Evolutionary conservation across 1,140 invertebrate species (phyloP), one percentile per base, ranked within the genome.

Genomic region (Scaptomyza graminum): DNA sequence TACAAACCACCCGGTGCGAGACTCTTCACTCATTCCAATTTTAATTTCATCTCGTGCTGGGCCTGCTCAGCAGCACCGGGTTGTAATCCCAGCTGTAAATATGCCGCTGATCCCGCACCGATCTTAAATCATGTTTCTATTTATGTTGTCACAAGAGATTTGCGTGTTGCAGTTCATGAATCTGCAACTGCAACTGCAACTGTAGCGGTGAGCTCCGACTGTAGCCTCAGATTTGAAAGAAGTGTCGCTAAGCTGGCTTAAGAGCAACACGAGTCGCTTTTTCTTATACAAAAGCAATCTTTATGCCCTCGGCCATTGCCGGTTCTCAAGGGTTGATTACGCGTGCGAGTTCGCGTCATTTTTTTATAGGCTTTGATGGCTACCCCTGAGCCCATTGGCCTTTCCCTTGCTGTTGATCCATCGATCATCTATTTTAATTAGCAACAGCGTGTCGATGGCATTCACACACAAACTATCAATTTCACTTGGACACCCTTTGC

Each of bases 401-500:
- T 22, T 22, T 31, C 18, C 44, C 47, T 43, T 37, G 11, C 5
- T 31, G 15, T 50, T 54, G 59, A 18, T 60, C 74, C 68, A 90
- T 90, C 88, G 82, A 90, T 90, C 87, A 90, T 90, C 83, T 74
- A 74, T 90, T 90, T 90, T 90, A 90, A 90, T 90, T 90, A 90
- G 87, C 87, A 75, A 77, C 87, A 88, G 83, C 46, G 82, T 90
- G 87, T 90, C 87, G 82, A 90, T 90, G 54, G 76, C 83, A 88
- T 89, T 77, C 76, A 79, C 74, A 34, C 31, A 34, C 31, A 84
- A 90, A 90, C 77, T 88, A 89, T 89, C 85, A 79, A 90, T 90
- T 79, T 82, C 87, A 90, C 57, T 90, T 59, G 74, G 43, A 79
- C 59, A 69, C 77, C 73, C 59, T 66, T 79, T 46, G 55, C 46